Base-by-base conservation (phyloP, 2,113 vertebrate genomes). In the Lontra canadensis region DNA sequence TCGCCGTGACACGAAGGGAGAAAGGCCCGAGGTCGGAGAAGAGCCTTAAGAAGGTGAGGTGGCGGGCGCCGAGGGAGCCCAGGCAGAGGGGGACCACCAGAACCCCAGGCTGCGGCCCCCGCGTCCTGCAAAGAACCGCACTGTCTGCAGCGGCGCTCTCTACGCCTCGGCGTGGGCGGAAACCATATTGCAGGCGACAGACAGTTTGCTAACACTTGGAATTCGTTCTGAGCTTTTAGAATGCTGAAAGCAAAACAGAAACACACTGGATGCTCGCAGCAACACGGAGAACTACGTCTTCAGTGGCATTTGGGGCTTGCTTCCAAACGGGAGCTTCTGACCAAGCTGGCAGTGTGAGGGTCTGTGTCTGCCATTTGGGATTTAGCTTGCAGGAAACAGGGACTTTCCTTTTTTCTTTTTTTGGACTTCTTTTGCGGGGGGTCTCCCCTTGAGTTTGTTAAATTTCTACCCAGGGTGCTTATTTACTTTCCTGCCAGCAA, bases 181-280 rank as follows among this genome's bases (percentile, higher is more conserved):
- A 90, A 81, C 80, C 96, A 97, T 97, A 95, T 44, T 87, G 96
- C 93, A 94, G 90, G 55, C 80, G 0, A 18, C 89, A 71, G 52
- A 92, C 61, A 26, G 88, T 92, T 96, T 95, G 95, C 94, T 90
- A 90, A 96, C 84, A 96, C 85, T 94, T 88, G 80, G 88, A 61
- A 79, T 63, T 55, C 42, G 44, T 95, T 94, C 96, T 44, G 44
- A 63, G 36, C 57, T 76, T 85, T 94, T 59, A 4, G 92, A 92
- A 96, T 96, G 96, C 96, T 95, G 65, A 94, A 96, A 97, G 96
- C 94, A 95, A 93, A 97, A 93, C 76, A 92, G 69, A 96, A 97
- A 93, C 96, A 94, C 84, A 79, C 31, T 95, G 79, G 87, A 34
- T 87, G 80, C 92, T 59, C 39, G 20, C n/a, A 78, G 67, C 80